phyloP scores from a whole-genome alignment of 2,113 vertebrate species.

The Laterallus jamaicensis region DNA sequence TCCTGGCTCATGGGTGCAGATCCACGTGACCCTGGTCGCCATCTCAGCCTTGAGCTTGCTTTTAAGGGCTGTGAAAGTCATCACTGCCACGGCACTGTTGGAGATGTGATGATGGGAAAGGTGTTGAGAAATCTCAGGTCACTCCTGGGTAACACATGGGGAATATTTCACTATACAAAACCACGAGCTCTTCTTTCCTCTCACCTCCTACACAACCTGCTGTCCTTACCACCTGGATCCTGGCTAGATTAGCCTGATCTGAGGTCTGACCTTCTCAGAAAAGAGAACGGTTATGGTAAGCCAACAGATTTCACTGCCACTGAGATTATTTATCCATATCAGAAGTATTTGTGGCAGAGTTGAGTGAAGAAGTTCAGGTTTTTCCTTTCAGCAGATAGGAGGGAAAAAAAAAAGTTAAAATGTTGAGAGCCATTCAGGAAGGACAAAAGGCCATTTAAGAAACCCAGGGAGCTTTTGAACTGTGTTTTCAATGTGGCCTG shows the following conservation, averaged over 20 bases:
- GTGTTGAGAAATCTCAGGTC: background rate
- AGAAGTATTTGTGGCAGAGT: background rate
- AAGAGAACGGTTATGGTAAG: background rate
- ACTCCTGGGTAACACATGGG: background rate
- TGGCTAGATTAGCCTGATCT: background rate
- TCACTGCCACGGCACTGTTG: background rate
- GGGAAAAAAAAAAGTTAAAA: background rate
- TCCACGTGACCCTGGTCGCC: background rate
- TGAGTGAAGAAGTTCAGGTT: background rate
- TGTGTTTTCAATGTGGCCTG: background rate
- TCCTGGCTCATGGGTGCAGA: background rate
- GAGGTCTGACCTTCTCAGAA: background rate
- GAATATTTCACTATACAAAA: background rate
- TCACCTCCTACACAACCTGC: fast-evolving
- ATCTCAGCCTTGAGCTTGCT: background rate
- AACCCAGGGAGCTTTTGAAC: background rate
- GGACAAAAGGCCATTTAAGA: background rate
- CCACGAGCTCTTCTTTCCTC: background rate
- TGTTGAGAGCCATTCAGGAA: background rate
- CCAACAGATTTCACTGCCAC: background rate
- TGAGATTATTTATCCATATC: background rate
- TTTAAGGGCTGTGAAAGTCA: background rate
- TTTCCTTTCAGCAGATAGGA: background rate
- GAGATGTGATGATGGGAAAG: background rate
- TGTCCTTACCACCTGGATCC: background rate